Conservation (phyloP, 2,888 invertebrate species). For the Acanthosoma haemorrhoidale region DNA sequence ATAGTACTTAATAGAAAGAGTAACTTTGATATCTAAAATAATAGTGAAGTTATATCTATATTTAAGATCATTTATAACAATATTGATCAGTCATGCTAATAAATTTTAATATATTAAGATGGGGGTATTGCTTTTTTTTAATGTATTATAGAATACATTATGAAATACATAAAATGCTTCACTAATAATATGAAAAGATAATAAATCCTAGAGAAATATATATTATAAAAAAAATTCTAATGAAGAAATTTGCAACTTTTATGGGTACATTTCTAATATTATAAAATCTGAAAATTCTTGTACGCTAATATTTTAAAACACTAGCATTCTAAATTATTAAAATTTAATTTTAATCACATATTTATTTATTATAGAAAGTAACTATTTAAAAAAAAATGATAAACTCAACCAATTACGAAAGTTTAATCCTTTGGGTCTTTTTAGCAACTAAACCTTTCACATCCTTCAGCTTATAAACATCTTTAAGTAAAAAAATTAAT, state of each 20-base stretch:
- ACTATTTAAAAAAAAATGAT: no score
- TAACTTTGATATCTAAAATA: constrained; percentile 16
- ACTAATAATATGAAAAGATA: neutral
- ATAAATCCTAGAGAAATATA: neutral
- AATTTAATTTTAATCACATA: neutral
- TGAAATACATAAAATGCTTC: constrained; percentile 13
- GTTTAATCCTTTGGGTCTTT: no score
- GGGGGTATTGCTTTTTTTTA: constrained; percentile 18
- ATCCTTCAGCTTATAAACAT: no score
- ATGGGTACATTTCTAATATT: neutral
- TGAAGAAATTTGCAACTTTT: neutral
- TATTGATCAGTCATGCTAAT: constrained; percentile 26
- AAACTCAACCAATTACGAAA: no score
- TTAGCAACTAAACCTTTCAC: no score
- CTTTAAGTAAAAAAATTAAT: no score
- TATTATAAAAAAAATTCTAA: neutral
- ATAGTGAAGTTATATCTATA: constrained; percentile 17
- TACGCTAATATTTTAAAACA: neutral
- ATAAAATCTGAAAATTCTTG: neutral
- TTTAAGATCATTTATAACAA: constrained; percentile 19
- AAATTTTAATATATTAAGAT: constrained; percentile 15
- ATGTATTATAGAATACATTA: constrained; percentile 1
- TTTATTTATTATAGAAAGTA: no score
- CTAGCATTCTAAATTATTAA: neutral
- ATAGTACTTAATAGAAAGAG: constrained; percentile 21